Percentiles rank a stretch among this genome's conserved stretches.
Conservation (phyloP, 2,888 invertebrate genomes). For the Acronicta aceris region DNA sequence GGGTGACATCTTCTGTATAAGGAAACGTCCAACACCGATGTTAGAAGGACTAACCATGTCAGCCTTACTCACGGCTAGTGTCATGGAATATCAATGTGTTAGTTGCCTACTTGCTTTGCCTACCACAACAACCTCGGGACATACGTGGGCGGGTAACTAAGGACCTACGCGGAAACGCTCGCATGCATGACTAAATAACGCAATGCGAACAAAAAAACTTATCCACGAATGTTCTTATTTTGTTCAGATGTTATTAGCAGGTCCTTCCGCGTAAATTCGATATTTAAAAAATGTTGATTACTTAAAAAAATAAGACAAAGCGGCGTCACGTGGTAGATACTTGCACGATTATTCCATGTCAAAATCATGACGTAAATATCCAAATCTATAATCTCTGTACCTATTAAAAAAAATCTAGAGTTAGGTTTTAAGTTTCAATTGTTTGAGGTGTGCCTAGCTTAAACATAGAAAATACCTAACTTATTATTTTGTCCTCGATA, state of each 20-base stretch:
- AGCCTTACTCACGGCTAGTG: slow-evolving; percentile 66
- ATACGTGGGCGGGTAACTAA: slow-evolving; percentile 84
- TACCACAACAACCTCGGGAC: slow-evolving; percentile 74
- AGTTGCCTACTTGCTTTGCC: slow-evolving; percentile 64
- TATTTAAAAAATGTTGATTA: slow-evolving; percentile 36
- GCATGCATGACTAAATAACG: slow-evolving; percentile 68
- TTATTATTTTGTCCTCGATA: background rate
- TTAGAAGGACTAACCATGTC: slow-evolving; percentile 61
- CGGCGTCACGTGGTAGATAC: slow-evolving; percentile 9
- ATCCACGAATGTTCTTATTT: slow-evolving; percentile 55
- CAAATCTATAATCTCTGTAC: too few relatives aligned
- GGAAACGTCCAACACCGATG: slow-evolving; percentile 59
- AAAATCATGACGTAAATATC: slow-evolving; percentile 19
- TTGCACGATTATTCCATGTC: slow-evolving; percentile 40
- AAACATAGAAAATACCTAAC: background rate
- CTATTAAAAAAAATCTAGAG: too few relatives aligned
- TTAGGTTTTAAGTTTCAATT: too few relatives aligned
- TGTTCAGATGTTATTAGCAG: slow-evolving; percentile 46
- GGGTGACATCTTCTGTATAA: slow-evolving; percentile 56
- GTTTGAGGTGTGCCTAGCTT: background rate
- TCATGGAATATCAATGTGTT: slow-evolving; percentile 80
- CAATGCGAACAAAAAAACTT: slow-evolving; percentile 58
- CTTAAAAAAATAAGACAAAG: slow-evolving; percentile 43
- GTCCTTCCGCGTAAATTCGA: slow-evolving; percentile 55
- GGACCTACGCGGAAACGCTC: slow-evolving; percentile 81